Evolutionary conservation across 2,888 invertebrate genomes (phyloP), one percentile per base, ranked within the genome.

Genomic region (Aspidiotus rigidus): DNA sequence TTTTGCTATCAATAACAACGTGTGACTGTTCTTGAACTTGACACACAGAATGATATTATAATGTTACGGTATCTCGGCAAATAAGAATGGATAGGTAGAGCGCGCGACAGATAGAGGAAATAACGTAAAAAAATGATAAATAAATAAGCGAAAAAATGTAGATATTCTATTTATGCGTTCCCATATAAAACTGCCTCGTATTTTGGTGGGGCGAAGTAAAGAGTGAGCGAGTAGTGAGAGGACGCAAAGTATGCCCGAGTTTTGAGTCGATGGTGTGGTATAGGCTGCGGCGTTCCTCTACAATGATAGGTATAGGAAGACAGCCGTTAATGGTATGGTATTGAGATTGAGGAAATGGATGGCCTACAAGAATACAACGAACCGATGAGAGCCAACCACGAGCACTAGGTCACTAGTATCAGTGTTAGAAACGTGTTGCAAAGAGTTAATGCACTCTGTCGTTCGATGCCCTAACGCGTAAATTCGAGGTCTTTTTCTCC

Each of bases 351-450:
- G 66, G 66, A 66, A 66, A 66, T 66, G 66, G 66, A 59, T 66
- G 66, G 57, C 66, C 66, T 66, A 66, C 59, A 66, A 66, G 56
- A 55, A 56, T 64, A 64, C 55, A 64, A 54, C 64, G 41, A 57
- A 57, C 57, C 64, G 44, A 57, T 40, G 60, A 55, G 10, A 66
- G 49, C 59, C 49, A 59, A 54, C 59, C 57, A 57, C 64, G 42
- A 64, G 56, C 64, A 64, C 66, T 66, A 66, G 66, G 66, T 66
- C 66, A 66, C 66, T 41, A 66, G 66, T 66, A 66, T 59, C 66
- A 60, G 66, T 66, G 42, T 39, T 59, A 28, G 49, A 39, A 59
- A 66, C 66, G 57, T 59, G 59, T 64, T 54, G 53, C 28, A 28
- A 28, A 28, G 59, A 59, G 66, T 66, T 66, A 59, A 57, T 66